Percentiles rank a stretch among this genome's conserved stretches.
These are phyloP conservation scores for Alviniconcha strummeri DNA, from an alignment of 2,888 invertebrate genomes.

Conservation along the genomic window DNA sequence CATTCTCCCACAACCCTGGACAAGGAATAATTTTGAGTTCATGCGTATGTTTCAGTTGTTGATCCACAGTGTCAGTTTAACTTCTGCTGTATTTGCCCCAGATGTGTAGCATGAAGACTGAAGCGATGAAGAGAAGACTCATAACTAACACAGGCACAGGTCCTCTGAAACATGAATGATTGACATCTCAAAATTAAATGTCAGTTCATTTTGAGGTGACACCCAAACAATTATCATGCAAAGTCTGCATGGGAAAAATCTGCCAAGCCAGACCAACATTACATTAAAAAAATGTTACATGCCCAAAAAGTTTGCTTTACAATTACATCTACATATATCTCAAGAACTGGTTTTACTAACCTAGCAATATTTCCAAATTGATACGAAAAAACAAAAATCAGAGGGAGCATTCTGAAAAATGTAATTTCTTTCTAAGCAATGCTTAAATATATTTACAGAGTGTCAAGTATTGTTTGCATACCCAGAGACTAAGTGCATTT, in stretches of 20 bases:
- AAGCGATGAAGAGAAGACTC: constrained; percentile 98
- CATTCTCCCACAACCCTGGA: constrained; percentile 22
- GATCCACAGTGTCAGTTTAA: constrained; percentile 35
- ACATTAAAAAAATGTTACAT: too few relatives aligned
- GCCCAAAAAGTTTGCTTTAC: neutral
- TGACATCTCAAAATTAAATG: neutral
- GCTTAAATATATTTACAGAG: too few relatives aligned
- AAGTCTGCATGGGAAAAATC: too few relatives aligned
- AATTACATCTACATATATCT: neutral
- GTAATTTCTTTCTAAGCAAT: too few relatives aligned
- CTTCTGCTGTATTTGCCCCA: constrained; percentile 90
- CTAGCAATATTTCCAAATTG: too few relatives aligned
- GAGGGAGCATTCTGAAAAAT: too few relatives aligned
- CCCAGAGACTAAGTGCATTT: too few relatives aligned
- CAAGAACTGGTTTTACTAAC: too few relatives aligned
- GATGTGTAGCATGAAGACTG: constrained; percentile 99
- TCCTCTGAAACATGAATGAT: constrained; percentile 76
- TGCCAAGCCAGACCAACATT: too few relatives aligned
- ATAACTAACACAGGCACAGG: constrained; percentile 99
- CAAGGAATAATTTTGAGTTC: neutral
- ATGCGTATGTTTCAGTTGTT: neutral
- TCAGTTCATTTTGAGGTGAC: neutral
- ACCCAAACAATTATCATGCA: neutral
- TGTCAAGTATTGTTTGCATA: too few relatives aligned
- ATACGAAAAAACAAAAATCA: too few relatives aligned